Evolutionary conservation across 37 sponge, comb jelly and placozoan genomes (phyloP), one percentile per base, ranked within the genome.

Genomic region (Eunapius fragilis): DNA sequence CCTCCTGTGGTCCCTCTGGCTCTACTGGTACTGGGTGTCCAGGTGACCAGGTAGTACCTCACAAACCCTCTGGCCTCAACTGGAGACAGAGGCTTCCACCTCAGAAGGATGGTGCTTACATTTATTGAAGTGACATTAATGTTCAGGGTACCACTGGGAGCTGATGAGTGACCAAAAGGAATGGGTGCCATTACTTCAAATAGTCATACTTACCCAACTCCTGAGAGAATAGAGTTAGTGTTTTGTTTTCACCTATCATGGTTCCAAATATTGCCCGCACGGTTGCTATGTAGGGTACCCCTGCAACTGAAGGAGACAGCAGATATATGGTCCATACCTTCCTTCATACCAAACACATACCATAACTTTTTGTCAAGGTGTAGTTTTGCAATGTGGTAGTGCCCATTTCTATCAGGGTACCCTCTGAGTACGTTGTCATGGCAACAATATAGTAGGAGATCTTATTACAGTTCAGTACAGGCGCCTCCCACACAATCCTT

Each of bases 31-130:
- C 68, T 4, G 14, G 72, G 45, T 31, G 37, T 67, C 37, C 70
- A 81, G 35, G n/a, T 69, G 26, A 90, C 37, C 25, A 27, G 13
- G 71, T 76, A 86, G n/a, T 14, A 22, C 24, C 30, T n/a, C 13
- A 86, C 30, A 72, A 58, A 70, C 10, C 91, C 91, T 41, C 37
- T 68, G 27, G 82, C 91, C 70, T 49, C 71, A 30, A 70, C 45
- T 30, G 80, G 81, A 37, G 75, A 48, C 11, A 48, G 70, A 22
- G 34, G 50, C 7, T 34, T 24, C 91, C 91, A 90, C 10, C 31
- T 45, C 12, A 90, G 33, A 58, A 58, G 19, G 22, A 58, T 58
- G 58, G 58, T 58, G 58, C 58, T 58, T 58, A 12, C 58, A 58
- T 58, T 58, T 58, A 58, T 58, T 12, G 58, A 17, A 2, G 58